Conservation (phyloP, 2,888 invertebrate species). For the Autographa pulchrina region DNA sequence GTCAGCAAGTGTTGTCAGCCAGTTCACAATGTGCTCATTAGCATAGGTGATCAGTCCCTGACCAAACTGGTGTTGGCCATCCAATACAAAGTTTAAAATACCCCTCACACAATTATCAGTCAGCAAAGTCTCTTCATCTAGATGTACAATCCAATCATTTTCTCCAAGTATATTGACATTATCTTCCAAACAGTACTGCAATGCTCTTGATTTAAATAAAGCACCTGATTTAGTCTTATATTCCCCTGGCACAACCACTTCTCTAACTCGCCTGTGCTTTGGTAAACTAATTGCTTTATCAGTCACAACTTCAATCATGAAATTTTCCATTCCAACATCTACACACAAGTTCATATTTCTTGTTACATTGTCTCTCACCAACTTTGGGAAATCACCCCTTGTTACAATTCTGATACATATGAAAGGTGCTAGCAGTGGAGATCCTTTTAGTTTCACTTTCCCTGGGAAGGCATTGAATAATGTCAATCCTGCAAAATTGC, state of each 20-base stretch:
- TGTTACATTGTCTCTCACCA: constrained; percentile 96
- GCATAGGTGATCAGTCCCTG: constrained; percentile 99
- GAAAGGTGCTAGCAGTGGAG: constrained; percentile 97
- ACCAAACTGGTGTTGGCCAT: constrained; percentile 98
- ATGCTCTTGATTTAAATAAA: constrained; percentile 97
- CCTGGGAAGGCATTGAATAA: constrained; percentile 98
- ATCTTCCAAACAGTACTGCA: constrained; percentile 98
- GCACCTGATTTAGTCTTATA: constrained; percentile 97
- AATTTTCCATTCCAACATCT: constrained; percentile 97
- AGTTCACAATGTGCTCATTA: constrained; percentile 98
- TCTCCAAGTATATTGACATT: constrained; percentile 95
- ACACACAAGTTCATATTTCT: constrained; percentile 96
- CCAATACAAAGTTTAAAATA: constrained; percentile 97
- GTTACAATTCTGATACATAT: constrained; percentile 98
- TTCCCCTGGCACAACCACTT: constrained; percentile 95
- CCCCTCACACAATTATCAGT: constrained; percentile 97
- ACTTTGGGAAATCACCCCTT: constrained; percentile 97
- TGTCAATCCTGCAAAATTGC: constrained; percentile 95
- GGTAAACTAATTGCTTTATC: constrained; percentile 95
- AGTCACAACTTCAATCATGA: constrained; percentile 98
- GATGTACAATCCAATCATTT: constrained; percentile 98
- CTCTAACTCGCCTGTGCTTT: constrained; percentile 94
- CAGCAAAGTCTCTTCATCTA: constrained; percentile 98
- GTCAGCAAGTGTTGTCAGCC: constrained; percentile 98
- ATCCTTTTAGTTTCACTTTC: constrained; percentile 96